Evolutionary conservation across 2,797 vertebrate genomes (phyloP).

Genomic region (Pangasius macronema): DNA sequence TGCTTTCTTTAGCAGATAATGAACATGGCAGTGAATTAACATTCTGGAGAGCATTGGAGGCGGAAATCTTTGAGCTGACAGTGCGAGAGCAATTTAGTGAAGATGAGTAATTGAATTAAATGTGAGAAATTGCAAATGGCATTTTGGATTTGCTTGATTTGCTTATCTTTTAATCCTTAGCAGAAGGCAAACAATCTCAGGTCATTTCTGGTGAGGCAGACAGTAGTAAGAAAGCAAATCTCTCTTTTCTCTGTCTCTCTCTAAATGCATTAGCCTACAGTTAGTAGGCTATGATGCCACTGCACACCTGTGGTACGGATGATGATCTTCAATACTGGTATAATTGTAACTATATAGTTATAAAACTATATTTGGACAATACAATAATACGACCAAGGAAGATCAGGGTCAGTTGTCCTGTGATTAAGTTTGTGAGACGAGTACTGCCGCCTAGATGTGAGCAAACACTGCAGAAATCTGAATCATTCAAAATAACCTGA

Average conservation of each 20-base stretch:
- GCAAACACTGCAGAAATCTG: neutral
- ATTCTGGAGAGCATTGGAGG: conserved; percentile 38
- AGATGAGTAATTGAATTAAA: conserved; percentile 49
- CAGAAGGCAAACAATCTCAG: conserved; percentile 30
- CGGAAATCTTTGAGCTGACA: conserved; percentile 32
- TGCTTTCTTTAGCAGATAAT: conserved; percentile 61
- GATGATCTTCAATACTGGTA: neutral
- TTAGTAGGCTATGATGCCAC: neutral
- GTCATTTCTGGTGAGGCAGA: neutral
- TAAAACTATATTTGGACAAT: neutral
- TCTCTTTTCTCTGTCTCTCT: conserved; percentile 6
- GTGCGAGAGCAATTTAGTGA: conserved; percentile 25
- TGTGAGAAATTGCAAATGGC: conserved; percentile 47
- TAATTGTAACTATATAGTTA: no score
- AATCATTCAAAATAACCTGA: neutral
- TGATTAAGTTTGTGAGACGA: neutral
- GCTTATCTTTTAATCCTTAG: conserved; percentile 33
- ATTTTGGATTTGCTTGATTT: conserved; percentile 35
- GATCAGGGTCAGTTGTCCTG: neutral
- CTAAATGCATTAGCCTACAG: neutral
- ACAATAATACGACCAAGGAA: neutral
- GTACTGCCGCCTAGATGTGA: neutral
- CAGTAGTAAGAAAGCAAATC: conserved; percentile 7
- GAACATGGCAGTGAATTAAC: conserved; percentile 55
- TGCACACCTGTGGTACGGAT: neutral